Evolutionary conservation across 2,888 invertebrate genomes (phyloP).

Genomic region (Nomada fucata): DNA sequence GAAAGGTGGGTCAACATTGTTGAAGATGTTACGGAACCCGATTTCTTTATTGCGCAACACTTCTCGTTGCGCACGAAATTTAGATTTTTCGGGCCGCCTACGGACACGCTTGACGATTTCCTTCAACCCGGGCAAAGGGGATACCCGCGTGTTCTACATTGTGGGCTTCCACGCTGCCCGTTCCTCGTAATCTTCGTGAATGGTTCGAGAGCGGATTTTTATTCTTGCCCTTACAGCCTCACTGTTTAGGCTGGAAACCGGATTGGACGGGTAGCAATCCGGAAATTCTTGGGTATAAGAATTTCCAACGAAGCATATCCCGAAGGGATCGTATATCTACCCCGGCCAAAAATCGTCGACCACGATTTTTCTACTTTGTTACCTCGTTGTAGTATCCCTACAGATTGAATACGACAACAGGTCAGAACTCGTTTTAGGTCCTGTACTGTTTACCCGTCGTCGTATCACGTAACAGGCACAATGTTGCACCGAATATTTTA

Average conservation of each 20-base stretch:
- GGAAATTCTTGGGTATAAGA: slow-evolving; percentile 58
- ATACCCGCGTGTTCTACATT: slow-evolving; percentile 33
- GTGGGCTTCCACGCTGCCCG: slow-evolving; percentile 30
- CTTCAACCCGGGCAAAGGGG: background rate
- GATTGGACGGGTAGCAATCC: slow-evolving; percentile 53
- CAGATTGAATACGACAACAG: background rate
- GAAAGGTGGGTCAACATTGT: background rate
- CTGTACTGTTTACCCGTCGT: background rate
- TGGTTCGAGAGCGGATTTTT: slow-evolving; percentile 7
- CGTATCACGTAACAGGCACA: background rate
- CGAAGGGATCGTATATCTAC: slow-evolving; percentile 44
- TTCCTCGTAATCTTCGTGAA: slow-evolving; percentile 39
- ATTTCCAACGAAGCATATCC: slow-evolving; percentile 45
- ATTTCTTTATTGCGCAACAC: background rate
- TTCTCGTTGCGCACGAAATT: background rate
- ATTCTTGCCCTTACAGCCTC: background rate
- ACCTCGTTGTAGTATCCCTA: background rate
- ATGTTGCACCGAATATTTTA: background rate
- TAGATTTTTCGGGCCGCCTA: background rate
- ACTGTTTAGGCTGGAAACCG: slow-evolving; percentile 56
- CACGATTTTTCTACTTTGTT: slow-evolving; percentile 21
- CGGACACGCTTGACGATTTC: background rate
- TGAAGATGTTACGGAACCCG: background rate
- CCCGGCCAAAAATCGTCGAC: slow-evolving; percentile 38
- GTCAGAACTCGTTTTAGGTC: background rate